Base-by-base conservation (phyloP, 2,888 invertebrate genomes). In the Pyrochroa serraticornis region DNA sequence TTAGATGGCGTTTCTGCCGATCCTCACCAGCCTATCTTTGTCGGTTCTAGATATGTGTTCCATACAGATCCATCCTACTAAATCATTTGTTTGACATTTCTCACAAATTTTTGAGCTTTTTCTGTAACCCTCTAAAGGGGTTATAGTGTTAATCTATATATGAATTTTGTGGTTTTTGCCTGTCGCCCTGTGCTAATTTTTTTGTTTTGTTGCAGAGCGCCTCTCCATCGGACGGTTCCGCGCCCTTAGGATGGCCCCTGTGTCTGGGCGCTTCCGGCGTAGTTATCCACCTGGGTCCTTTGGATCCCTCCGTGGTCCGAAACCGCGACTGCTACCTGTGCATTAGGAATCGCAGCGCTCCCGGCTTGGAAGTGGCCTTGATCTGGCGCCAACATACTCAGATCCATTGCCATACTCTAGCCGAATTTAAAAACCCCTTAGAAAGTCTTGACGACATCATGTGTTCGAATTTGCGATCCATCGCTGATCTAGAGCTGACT, bases 181-280 rank as follows among this genome's bases (percentile, higher is more conserved):
- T n/a, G n/a, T n/a, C n/a, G n/a, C n/a, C n/a, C n/a, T n/a, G n/a
- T n/a, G n/a, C n/a, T n/a, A n/a, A n/a, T 35, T 46, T 7, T 46
- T 50, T 62, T 60, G 70, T 66, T 68, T 58, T 63, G 22, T 81
- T 82, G 36, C 83, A 87, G 87, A 81, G 79, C 70, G 77, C 82
- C 76, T 81, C 82, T 72, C 77, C 81, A 64, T 81, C 78, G 62
- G 70, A 73, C 63, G 65, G 68, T 51, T 64, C 72, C 57, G 75
- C 83, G 70, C 84, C 84, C 66, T 76, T 81, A 73, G 88, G 87
- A 77, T 88, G 88, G 88, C 88, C 88, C 59, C 79, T 88, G 77
- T 84, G 85, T 74, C 81, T 87, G 71, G 84, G 83, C 68, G 76
- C 75, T 53, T 82, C 83, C 72, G 87, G 86, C 68, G 79, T 88